Evolutionary conservation across 2,113 vertebrate genomes (phyloP).

Genomic region (Pedetes capensis): DNA sequence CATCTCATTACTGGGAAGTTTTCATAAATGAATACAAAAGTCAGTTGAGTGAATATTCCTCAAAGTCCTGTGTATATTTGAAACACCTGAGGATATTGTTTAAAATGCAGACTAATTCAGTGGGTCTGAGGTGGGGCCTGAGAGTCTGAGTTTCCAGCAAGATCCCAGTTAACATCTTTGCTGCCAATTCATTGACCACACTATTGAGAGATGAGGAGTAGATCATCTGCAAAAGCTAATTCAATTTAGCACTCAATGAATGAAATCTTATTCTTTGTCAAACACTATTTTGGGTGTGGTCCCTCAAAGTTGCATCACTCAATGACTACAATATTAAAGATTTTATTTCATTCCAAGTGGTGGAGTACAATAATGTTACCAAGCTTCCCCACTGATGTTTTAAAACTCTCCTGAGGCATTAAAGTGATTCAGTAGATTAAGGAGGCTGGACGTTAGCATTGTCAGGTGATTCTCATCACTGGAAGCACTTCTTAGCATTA

Average conservation of each 20-base stretch:
- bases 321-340: neutral
- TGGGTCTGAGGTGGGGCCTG: neutral
- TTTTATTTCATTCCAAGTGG: neutral
- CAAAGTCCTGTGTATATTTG: neutral
- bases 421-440: neutral
- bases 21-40: neutral
- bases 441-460: neutral
- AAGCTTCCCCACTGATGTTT: neutral
- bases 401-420: neutral
- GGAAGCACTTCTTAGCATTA: neutral
- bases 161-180: neutral
- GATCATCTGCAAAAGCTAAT: neutral
- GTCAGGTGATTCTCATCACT: neutral
- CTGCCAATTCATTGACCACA: neutral
- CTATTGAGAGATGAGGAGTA: neutral
- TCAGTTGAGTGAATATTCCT: neutral
- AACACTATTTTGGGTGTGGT: neutral
- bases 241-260: neutral
- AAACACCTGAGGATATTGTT: neutral
- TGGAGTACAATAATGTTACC: neutral
- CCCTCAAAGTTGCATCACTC: neutral
- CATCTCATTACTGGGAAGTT: neutral
- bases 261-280: neutral
- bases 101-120: slow-evolving; percentile 4
- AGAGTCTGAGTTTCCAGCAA: neutral